Evolutionary conservation across 2,113 vertebrate genomes (phyloP), one percentile per base, ranked within the genome.

Genomic region (Cyanoderma ruficeps): DNA sequence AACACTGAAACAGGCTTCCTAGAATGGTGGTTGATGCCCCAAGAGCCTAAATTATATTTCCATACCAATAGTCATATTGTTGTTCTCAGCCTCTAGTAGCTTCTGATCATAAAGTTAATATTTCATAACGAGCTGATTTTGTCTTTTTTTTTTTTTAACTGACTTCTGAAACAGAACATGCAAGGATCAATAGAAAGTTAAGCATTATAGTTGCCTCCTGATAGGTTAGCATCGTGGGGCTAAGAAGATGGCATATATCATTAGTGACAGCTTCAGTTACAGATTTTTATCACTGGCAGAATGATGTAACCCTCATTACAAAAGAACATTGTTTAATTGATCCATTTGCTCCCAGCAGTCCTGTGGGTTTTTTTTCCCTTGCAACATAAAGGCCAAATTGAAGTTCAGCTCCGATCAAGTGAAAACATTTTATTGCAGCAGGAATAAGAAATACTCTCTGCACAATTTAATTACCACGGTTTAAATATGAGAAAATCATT

Each of bases 301-400:
- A 79, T 91, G 79, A 91, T 90, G 81, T 53, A 93, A 63, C 76
- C 74, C 59, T 90, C 72, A 93, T 95, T 97, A 97, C 70, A 96
- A 61, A 86, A 75, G 74, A 95, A 94, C 78, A 82, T 24, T 89
- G 52, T 80, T 79, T 96, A 96, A 97, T 92, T 91, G 89, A 96
- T 96, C 68, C 37, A 87, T 59, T 94, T 93, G 37, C 75, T 94
- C 61, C 41, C 90, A 94, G 83, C 28, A 72, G 90, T 69, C 39
- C 75, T 68, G 39, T 18, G 53, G 53, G 8, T 55, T 72, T 67
- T 55, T 75, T 68, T 52, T 24, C 3, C 14, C 18, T 76, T 89
- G n/a, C 37, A 91, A 92, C 71, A 84, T 68, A 83, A 90, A 84
- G 65, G 76, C 60, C 59, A 84, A 94, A 90, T 93, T 92, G 61